Conservation (phyloP, 2,888 invertebrate genomes). For the Pachliopta kotzebuea region DNA sequence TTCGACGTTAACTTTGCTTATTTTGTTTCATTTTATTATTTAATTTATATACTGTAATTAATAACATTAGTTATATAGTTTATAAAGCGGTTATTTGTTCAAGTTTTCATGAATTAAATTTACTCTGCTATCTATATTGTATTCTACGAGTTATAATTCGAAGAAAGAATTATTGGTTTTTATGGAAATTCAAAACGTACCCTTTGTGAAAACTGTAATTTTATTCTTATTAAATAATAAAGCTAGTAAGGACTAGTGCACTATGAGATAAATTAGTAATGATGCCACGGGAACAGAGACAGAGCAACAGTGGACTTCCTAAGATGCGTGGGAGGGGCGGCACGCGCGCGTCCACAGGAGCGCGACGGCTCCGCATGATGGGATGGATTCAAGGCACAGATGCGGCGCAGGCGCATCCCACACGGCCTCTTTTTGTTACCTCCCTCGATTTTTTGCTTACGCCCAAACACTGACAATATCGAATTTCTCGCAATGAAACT, state of each 20-base stretch:
- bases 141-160: too few species aligned
- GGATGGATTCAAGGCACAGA: constrained; percentile 76
- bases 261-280: constrained; percentile 6
- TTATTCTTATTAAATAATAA: too few species aligned
- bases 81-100: too few species aligned
- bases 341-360: constrained; percentile 51
- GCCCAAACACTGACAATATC: constrained; percentile 42
- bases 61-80: too few species aligned
- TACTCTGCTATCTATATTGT: too few species aligned
- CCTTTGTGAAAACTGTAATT: too few species aligned
- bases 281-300: constrained; percentile 13
- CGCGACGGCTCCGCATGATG: constrained; percentile 72
- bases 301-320: constrained; percentile 2
- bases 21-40: too few species aligned
- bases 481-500: constrained; percentile 35
- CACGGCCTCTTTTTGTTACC: constrained; percentile 60
- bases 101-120: too few species aligned
- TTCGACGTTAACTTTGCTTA: too few species aligned
- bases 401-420: constrained; percentile 72
- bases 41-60: too few species aligned
- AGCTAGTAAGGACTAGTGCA: background rate
- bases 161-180: too few species aligned
- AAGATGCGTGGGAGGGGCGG: constrained; percentile 38
- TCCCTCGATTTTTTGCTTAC: constrained; percentile 49
- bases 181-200: too few species aligned